Evolutionary conservation across 2,888 invertebrate species (phyloP).

Genomic region (Cataglyphis albicans): DNA sequence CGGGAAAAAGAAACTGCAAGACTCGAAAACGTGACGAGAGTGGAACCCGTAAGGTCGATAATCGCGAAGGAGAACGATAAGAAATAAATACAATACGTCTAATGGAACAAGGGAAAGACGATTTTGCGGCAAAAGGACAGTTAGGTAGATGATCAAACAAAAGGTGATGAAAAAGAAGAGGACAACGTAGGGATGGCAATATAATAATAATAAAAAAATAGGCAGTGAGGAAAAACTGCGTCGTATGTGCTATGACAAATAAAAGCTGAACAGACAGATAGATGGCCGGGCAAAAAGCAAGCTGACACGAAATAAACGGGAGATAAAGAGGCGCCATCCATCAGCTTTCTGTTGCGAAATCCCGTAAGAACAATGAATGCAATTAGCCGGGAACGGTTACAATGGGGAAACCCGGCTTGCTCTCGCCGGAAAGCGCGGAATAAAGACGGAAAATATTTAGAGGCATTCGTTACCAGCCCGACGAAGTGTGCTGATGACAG

Average conservation of each 20-base stretch:
- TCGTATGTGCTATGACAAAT: constrained; percentile 31
- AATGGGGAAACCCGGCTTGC: constrained; percentile 31
- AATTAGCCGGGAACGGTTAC: constrained; percentile 51
- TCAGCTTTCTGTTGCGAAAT: constrained; percentile 56
- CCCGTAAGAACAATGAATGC: constrained; percentile 49
- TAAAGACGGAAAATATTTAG: constrained; percentile 53
- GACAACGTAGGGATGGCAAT: background rate
- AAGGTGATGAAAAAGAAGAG: constrained; percentile 18
- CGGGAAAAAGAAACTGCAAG: constrained; percentile 25
- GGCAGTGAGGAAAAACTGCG: constrained; percentile 1
- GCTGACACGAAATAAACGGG: constrained; percentile 37
- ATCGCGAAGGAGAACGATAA: constrained; percentile 30
- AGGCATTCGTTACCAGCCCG: constrained; percentile 29
- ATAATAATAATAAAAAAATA: constrained; percentile 6
- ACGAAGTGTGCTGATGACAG: constrained; percentile 44
- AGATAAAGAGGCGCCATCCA: constrained; percentile 52
- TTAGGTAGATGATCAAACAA: constrained; percentile 9
- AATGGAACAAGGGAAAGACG: constrained; percentile 1
- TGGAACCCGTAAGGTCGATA: constrained; percentile 38
- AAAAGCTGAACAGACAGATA: constrained; percentile 45
- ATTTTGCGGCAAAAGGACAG: constrained; percentile 8
- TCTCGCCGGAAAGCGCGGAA: constrained; percentile 29
- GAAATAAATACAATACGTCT: constrained; percentile 40
- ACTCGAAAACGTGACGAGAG: constrained; percentile 45
- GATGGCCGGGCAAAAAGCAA: constrained; percentile 32